A percentile compares a stretch with the other conserved stretches of the same genome.
Evolutionary conservation across 2,888 invertebrate species (phyloP).

Genomic region (Scaptomyza parva): DNA sequence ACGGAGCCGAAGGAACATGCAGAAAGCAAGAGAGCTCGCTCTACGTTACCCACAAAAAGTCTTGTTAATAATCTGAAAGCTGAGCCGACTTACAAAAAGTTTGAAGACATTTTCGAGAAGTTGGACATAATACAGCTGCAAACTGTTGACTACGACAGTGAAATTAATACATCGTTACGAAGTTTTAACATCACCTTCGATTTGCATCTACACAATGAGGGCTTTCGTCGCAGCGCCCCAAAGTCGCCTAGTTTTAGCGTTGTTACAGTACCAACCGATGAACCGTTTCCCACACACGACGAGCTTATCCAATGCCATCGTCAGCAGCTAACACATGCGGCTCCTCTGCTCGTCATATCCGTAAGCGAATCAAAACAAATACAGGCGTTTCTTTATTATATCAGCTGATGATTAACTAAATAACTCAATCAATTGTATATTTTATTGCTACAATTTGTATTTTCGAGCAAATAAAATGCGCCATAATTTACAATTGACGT

Average conservation of each 20-base stretch:
- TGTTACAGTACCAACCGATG: slow-evolving; percentile 68
- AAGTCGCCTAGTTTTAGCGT: slow-evolving; percentile 78
- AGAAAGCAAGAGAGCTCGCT: slow-evolving; percentile 31
- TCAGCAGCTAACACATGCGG: slow-evolving; percentile 59
- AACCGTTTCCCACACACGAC: slow-evolving; percentile 75
- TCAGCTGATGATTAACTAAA: slow-evolving; percentile 65
- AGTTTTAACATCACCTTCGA: slow-evolving; percentile 78
- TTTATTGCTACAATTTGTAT: slow-evolving; percentile 30
- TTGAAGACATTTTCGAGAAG: slow-evolving; percentile 73
- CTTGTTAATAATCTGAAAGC: slow-evolving; percentile 74
- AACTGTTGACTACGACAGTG: not conserved
- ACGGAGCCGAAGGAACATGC: slow-evolving; percentile 9
- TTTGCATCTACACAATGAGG: slow-evolving; percentile 77
- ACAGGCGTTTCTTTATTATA: slow-evolving; percentile 83
- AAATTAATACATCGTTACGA: not conserved
- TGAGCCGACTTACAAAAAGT: slow-evolving; percentile 69
- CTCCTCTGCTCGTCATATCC: slow-evolving; percentile 81
- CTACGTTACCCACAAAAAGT: slow-evolving; percentile 46
- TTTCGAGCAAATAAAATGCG: slow-evolving; percentile 17
- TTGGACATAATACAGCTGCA: slow-evolving; percentile 76
- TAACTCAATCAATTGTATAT: slow-evolving; percentile 35
- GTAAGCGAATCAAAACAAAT: slow-evolving; percentile 84
- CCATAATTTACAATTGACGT: slow-evolving; percentile 29
- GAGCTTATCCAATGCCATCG: slow-evolving; percentile 71
- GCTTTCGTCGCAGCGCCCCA: slow-evolving; percentile 77